Base-by-base conservation (phyloP, 2,797 vertebrate species). In the Dryobates pubescens region DNA sequence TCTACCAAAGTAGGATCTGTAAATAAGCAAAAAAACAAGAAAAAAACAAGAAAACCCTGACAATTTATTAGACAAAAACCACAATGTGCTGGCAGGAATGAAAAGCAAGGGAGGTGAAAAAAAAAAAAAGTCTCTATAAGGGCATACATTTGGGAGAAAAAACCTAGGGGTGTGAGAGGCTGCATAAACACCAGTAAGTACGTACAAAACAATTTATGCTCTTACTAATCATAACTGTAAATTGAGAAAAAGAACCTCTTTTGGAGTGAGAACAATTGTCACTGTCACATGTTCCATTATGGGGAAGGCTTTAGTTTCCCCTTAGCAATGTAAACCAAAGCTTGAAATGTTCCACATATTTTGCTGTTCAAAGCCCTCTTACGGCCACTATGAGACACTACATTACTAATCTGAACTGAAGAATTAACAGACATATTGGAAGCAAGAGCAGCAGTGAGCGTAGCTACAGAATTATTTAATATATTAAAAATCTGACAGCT, bases 281-380 rank as follows among this genome's bases (percentile, higher is more conserved):
- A 24, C 34, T 89, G 80, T 91, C 89, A 93, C 51, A 93, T 88
- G 62, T 68, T 82, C 63, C 62, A 77, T 76, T 83, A 88, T 72
- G 43, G 69, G 69, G 89, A 93, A 91, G 49, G 90, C 93, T 90
- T 95, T 90, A 26, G 61, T 80, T 90, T 95, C 56, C 71, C 75
- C 57, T 84, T 56, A 85, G 87, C 77, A 67, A 34, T 27, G 16
- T 54, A 91, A 86, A 86, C 18, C 64, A 65, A 49, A 13, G n/a
- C 34, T 45, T 67, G 30, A 76, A 70, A 91, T 78, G 56, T 62
- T 86, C 45, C 23, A 51, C 2, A 5, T 41, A 67, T 72, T 82
- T 68, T 75, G 49, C 54, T 62, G 74, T 89, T 76, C 49, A 58
- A 89, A 88, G 87, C 93, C 94, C 92, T 94, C 88, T 95, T 29